A percentile compares a stretch with the other conserved stretches of the same genome.
These are phyloP conservation scores for Melanotaenia parkinsoni DNA, from an alignment of 2,797 vertebrate species.

Conservation along the genomic window DNA sequence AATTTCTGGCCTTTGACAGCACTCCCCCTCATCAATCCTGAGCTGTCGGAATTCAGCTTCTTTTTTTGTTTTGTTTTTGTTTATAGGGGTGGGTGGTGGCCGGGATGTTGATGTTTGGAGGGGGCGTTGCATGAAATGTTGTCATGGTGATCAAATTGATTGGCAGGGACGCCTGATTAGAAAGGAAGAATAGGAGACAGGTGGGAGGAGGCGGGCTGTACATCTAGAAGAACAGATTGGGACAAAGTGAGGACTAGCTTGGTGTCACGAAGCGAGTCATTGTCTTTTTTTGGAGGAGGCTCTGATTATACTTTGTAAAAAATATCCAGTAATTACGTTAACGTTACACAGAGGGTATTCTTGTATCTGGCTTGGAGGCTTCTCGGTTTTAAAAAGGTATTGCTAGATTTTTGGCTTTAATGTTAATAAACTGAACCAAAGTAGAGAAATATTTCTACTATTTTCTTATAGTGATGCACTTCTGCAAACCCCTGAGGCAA, in stretches of 20 bases:
- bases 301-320: conserved; percentile 63
- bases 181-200: conserved; percentile 75
- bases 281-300: conserved; percentile 47
- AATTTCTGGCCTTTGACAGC: conserved; percentile 79
- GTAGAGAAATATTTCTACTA: neutral
- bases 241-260: conserved; percentile 71
- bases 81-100: conserved; percentile 59
- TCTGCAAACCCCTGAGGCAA: neutral
- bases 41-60: conserved; percentile 75
- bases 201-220: conserved; percentile 75
- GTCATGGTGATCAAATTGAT: conserved; percentile 80
- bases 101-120: conserved; percentile 35
- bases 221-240: conserved; percentile 77
- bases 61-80: conserved; percentile 73
- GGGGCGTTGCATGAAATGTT: conserved; percentile 60
- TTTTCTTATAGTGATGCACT: conserved; percentile 1
- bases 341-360: conserved; percentile 44
- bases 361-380: conserved; percentile 24
- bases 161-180: conserved; percentile 79
- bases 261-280: conserved; percentile 55
- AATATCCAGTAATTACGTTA: conserved; percentile 70
- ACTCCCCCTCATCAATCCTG: conserved; percentile 79
- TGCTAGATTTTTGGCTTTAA: conserved; percentile 46
- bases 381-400: conserved; percentile 30
- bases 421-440: conserved; percentile 18